Conservation (phyloP, 2,888 invertebrate genomes). For the Tenthredo amoena region DNA sequence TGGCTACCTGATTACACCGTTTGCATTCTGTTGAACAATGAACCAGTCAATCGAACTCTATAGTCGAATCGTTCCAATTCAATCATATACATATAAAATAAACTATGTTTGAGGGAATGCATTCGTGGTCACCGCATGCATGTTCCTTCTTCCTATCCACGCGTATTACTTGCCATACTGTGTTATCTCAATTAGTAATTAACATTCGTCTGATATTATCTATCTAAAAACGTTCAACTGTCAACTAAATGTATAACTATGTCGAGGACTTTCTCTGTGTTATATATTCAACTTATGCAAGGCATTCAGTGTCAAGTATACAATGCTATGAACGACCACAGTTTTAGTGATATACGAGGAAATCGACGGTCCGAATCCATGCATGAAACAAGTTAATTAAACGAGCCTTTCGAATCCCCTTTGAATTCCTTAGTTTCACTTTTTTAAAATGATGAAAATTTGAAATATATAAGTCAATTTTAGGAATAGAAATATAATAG, state of each 20-base stretch:
- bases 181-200: background rate
- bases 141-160: slow-evolving; percentile 37
- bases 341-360: background rate
- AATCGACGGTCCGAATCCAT: background rate
- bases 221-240: background rate
- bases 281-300: background rate
- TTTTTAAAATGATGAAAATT: no score
- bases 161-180: slow-evolving; percentile 38
- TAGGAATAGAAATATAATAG: background rate
- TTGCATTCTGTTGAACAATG: slow-evolving; percentile 13
- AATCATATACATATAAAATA: background rate
- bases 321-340: background rate
- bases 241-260: slow-evolving; percentile 10
- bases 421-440: background rate
- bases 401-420: background rate
- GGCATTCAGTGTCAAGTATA: background rate
- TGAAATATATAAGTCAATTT: background rate
- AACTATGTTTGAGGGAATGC: slow-evolving; percentile 23
- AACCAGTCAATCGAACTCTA: background rate
- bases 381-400: background rate
- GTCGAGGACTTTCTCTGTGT: slow-evolving; percentile 9
- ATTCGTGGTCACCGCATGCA: slow-evolving; percentile 44
- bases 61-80: background rate
- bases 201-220: background rate
- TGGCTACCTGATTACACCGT: slow-evolving; percentile 16